Conservation (phyloP, 1,140 invertebrate genomes). For the Lethocerus indicus region DNA sequence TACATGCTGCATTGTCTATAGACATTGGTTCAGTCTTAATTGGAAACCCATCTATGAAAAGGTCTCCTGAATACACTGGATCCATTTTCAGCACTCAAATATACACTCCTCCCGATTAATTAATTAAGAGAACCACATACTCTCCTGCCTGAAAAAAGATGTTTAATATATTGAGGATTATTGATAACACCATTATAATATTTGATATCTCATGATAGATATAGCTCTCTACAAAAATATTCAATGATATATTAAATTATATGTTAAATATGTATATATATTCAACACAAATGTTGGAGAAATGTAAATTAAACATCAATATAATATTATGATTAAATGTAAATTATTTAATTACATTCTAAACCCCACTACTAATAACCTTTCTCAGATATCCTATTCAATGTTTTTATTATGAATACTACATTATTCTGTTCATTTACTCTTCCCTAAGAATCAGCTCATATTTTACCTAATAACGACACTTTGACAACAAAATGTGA, state of each 20-base stretch:
- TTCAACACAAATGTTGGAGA: too few relatives aligned
- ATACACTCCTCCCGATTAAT: neutral
- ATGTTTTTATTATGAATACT: too few relatives aligned
- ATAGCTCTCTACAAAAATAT: neutral
- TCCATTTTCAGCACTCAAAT: slow-evolving; percentile 19
- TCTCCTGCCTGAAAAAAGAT: neutral
- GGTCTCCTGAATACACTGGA: slow-evolving; percentile 32
- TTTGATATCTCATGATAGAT: neutral
- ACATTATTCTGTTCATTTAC: too few relatives aligned
- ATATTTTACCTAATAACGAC: too few relatives aligned
- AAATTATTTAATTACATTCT: too few relatives aligned
- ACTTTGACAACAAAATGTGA: too few relatives aligned
- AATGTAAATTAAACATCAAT: too few relatives aligned
- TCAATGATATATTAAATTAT: neutral
- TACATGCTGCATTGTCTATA: slow-evolving; percentile 19
- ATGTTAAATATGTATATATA: too few relatives aligned
- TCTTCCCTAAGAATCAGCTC: too few relatives aligned
- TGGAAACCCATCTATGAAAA: slow-evolving; percentile 32
- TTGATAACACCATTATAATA: neutral
- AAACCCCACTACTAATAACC: too few relatives aligned
- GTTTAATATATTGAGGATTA: neutral
- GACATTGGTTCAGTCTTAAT: slow-evolving; percentile 31
- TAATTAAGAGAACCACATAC: neutral
- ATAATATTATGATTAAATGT: too few relatives aligned
- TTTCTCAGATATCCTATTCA: too few relatives aligned